These are phyloP conservation scores for Bos indicus DNA, from an alignment of 2,113 vertebrate genomes.

Conservation along the genomic window DNA sequence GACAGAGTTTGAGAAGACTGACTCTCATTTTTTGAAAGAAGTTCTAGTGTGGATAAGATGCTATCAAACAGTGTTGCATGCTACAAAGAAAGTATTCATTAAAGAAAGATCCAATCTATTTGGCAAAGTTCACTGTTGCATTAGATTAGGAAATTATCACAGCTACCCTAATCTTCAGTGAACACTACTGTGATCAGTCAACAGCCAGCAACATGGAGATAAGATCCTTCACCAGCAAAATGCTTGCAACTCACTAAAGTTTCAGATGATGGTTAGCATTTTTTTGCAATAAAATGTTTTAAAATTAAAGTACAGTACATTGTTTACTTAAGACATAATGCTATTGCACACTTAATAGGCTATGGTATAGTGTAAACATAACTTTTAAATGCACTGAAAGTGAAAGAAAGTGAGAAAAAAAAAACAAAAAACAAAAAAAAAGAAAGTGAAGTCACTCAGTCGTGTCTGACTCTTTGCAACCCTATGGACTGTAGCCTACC, in stretches of 20 bases:
- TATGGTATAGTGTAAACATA: not conserved
- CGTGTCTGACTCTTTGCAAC: too few relatives aligned
- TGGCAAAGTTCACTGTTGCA: not conserved
- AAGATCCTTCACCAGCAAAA: not conserved
- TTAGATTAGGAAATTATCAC: not conserved
- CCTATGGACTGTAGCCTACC: too few relatives aligned
- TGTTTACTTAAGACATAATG: not conserved
- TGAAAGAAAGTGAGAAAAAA: too few relatives aligned
- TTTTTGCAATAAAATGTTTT: not conserved
- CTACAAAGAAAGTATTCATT: not conserved
- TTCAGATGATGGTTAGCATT: not conserved
- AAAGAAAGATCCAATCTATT: not conserved
- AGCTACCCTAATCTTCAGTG: not conserved
- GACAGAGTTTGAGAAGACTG: not conserved
- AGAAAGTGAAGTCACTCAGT: too few relatives aligned
- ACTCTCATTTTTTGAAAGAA: not conserved
- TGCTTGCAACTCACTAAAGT: not conserved
- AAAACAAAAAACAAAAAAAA: too few relatives aligned
- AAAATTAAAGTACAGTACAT: not conserved
- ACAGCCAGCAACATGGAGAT: not conserved
- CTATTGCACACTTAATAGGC: not conserved
- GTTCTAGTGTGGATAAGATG: not conserved
- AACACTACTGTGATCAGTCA: not conserved
- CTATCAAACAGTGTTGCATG: not conserved
- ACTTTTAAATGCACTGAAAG: not conserved